Base-by-base conservation (phyloP, 1,140 invertebrate species). In the Arion vulgaris region DNA sequence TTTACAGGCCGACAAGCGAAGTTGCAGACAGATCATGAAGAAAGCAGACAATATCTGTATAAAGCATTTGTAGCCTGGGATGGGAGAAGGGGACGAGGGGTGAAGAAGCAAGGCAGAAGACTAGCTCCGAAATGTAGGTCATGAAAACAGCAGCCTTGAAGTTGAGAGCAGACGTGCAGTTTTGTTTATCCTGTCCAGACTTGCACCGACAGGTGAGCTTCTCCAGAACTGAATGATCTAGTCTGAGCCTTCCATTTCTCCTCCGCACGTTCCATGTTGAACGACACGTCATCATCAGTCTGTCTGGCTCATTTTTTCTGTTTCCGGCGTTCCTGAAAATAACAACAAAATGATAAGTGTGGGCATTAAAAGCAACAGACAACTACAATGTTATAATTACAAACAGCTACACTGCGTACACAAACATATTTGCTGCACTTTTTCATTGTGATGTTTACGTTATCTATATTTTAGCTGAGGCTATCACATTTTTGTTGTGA, bases 101-200 rank as follows among this genome's bases (percentile, higher is more conserved):
- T 13, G 32, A 32, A 32, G 32, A 17, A 28, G 32, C 13, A 71
- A 36, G 32, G 34, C 26, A 15, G 17, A 39, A 17, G 23, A 23
- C 38, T 23, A 13, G 2, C n/a, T n/a, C n/a, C 7, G 15, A 13
- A 39, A 39, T 39, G 11, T n/a, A 71, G 68, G 68, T 71, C 32
- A 71, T 13, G 68, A 39, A 36, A 71, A 71, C 38, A 71, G 13
- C 32, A 17, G 38, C 38, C 32, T 23, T 39, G n/a, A 71, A 39
- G 32, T n/a, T 28, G 4, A 32, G 68, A 36, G 15, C 68, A 71
- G 68, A 36, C 68, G 38, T 39, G 68, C 32, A 39, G 32, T 32
- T 36, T 71, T 71, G 68, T 71, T 71, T 71, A 71, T 19, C 11
- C n/a, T 11, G 68, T 71, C 68, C 68, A 23, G 68, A 71, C 68